Conservation (phyloP, 2,888 invertebrate species). For the Hetaerina titia region DNA sequence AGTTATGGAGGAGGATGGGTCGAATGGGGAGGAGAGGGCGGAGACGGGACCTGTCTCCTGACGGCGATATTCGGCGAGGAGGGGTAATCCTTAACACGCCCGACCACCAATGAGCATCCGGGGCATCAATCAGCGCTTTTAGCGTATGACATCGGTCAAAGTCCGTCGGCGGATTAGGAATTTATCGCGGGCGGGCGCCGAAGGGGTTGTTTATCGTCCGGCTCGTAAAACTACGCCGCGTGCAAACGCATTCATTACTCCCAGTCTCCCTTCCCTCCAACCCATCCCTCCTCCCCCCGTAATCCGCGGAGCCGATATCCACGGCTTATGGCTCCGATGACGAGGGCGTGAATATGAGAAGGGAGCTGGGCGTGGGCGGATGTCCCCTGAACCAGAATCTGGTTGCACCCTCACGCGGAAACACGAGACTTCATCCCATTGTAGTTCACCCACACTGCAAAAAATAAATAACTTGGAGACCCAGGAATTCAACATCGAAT, state of each 20-base stretch:
- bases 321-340: not conserved
- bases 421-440: no score
- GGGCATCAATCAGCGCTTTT: conserved; percentile 53
- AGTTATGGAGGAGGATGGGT: not conserved
- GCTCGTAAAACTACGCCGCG: conserved; percentile 6
- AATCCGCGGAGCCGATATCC: not conserved
- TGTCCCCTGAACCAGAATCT: not conserved
- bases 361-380: not conserved
- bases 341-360: not conserved
- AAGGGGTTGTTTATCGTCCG: not conserved
- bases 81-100: conserved; percentile 52
- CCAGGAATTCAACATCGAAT: no score
- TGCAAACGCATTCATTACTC: not conserved
- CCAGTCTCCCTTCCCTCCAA: not conserved
- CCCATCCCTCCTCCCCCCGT: not conserved
- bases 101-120: conserved; percentile 20
- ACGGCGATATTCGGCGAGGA: conserved; percentile 28
- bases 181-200: conserved; percentile 40
- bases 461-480: no score
- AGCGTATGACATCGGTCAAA: conserved; percentile 49
- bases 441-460: no score
- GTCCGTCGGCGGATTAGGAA: conserved; percentile 7
- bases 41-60: not conserved
- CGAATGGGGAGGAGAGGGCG: no score
- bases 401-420: no score